phyloP scores from a whole-genome alignment of 2,113 vertebrate species.

The Hemichromis elongatus region DNA sequence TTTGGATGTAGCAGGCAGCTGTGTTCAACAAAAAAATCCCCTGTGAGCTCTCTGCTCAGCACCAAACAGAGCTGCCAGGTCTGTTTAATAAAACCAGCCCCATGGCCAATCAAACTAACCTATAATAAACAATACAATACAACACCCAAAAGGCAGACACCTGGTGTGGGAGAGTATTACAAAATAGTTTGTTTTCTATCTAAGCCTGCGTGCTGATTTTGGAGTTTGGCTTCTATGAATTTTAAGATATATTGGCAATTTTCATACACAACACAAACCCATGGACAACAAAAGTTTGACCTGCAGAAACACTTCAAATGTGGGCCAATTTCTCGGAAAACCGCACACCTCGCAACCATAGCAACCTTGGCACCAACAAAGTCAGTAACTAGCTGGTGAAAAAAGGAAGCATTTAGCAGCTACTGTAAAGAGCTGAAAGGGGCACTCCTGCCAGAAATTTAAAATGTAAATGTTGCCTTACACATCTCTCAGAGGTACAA shows the following conservation, averaged over 20 bases:
- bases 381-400: neutral
- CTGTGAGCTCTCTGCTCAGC: neutral
- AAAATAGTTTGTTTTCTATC: neutral
- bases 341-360: neutral
- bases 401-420: neutral
- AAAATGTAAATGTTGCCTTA: neutral
- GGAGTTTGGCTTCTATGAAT: neutral
- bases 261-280: neutral
- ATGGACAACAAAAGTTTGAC: neutral
- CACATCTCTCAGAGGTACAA: neutral
- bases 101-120: neutral
- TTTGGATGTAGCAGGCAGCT: neutral
- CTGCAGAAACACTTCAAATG: neutral
- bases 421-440: neutral
- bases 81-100: neutral
- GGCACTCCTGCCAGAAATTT: neutral
- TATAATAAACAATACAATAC: neutral
- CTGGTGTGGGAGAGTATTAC: neutral
- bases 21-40: neutral
- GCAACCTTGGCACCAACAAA: neutral
- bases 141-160: neutral
- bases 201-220: neutral
- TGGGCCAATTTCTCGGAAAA: neutral
- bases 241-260: neutral
- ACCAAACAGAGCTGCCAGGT: neutral